Percentiles rank a stretch among this genome's conserved stretches.
Evolutionary conservation across 2,888 invertebrate genomes (phyloP).

Genomic region (Ophion ellenae): DNA sequence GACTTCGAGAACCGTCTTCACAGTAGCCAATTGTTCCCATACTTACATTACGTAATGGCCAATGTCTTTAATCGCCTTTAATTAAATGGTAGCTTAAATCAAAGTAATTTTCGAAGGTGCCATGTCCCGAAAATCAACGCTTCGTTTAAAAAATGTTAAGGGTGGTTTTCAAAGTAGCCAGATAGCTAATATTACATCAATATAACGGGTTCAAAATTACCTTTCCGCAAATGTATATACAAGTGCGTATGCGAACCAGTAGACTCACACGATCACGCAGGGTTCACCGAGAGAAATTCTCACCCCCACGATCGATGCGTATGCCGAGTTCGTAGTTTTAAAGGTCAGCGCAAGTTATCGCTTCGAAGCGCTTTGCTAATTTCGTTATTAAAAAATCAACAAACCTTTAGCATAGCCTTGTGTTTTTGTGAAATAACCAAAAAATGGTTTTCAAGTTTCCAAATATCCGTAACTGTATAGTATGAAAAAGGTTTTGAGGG

Average conservation of each 20-base stretch:
- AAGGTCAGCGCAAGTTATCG: slow-evolving; percentile 19
- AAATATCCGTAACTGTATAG: background rate
- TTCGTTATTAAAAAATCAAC: slow-evolving; percentile 25
- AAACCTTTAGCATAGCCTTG: background rate
- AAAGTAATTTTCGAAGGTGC: no score
- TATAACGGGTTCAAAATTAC: no score
- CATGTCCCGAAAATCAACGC: no score
- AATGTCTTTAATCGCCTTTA: no score
- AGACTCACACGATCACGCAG: slow-evolving; percentile 25
- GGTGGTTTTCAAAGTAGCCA: no score
- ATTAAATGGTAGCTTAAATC: no score
- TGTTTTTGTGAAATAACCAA: slow-evolving; percentile 11
- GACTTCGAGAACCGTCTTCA: no score
- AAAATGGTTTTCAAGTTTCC: background rate
- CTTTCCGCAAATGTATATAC: slow-evolving; percentile 16
- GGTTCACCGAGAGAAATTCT: slow-evolving; percentile 41
- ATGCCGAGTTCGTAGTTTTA: slow-evolving; percentile 32
- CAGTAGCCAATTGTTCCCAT: no score
- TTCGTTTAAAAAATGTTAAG: no score
- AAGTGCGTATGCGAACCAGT: background rate
- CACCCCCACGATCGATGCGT: slow-evolving; percentile 14
- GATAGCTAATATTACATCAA: no score
- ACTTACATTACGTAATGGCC: no score
- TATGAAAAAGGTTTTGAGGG: no score
- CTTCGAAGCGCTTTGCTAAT: slow-evolving; percentile 19